Evolutionary conservation across 1,140 invertebrate genomes (phyloP).

Genomic region (Phymastichus coffea): DNA sequence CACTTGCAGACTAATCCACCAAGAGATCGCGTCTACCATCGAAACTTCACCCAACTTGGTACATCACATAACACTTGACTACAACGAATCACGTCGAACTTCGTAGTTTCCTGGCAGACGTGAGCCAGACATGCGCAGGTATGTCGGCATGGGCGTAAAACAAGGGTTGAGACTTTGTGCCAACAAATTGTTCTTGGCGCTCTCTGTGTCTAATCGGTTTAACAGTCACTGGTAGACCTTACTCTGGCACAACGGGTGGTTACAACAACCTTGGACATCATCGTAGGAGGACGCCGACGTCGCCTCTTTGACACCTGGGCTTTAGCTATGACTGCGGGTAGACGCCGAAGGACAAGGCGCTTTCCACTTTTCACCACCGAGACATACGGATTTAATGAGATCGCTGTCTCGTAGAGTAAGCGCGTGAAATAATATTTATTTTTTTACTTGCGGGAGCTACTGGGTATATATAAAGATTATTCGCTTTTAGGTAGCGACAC

Average conservation of each 20-base stretch:
- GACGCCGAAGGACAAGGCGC: neutral
- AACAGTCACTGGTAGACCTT: slow-evolving; percentile 37
- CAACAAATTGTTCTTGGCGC: slow-evolving; percentile 39
- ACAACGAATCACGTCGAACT: too few species aligned
- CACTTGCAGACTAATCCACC: too few species aligned
- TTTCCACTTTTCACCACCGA: neutral
- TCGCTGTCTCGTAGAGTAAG: neutral
- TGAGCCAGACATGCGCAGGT: neutral
- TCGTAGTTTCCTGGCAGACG: neutral
- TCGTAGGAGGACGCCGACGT: neutral
- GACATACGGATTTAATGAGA: slow-evolving; percentile 15
- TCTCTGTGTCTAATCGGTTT: slow-evolving; percentile 43
- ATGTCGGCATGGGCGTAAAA: slow-evolving; percentile 23
- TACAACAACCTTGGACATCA: neutral
- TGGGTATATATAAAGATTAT: too few species aligned
- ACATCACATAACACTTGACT: too few species aligned
- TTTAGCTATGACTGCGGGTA: slow-evolving; percentile 20
- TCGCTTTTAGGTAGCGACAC: too few species aligned
- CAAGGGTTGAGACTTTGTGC: slow-evolving; percentile 38
- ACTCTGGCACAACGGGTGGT: too few species aligned
- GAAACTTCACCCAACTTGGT: too few species aligned
- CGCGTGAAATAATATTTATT: too few species aligned
- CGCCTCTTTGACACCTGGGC: slow-evolving; percentile 30
- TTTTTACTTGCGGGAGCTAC: too few species aligned
- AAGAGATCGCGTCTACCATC: too few species aligned